phyloP scores from a whole-genome alignment of 2,113 vertebrate genomes.

The Pica pica region DNA sequence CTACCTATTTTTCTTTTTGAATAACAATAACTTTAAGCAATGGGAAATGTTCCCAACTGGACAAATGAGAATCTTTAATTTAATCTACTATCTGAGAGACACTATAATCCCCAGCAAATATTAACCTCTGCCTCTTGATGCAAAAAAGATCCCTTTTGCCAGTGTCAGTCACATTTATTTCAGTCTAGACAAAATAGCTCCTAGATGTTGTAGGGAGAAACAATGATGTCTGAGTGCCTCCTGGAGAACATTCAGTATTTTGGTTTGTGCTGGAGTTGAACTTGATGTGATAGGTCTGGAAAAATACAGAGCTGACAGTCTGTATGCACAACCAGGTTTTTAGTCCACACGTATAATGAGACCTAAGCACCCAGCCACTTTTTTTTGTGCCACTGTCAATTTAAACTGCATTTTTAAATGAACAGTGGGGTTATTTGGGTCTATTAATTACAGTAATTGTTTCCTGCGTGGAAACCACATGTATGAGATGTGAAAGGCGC shows the following conservation, averaged over 20 bases:
- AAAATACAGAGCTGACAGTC: slow-evolving; percentile 49
- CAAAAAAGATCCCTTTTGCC: not conserved
- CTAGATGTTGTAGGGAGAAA: not conserved
- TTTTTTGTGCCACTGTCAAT: slow-evolving; percentile 52
- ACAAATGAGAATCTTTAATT: not conserved
- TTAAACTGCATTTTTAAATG: slow-evolving; percentile 51
- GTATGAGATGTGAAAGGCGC: slow-evolving; percentile 26
- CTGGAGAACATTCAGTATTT: slow-evolving; percentile 20
- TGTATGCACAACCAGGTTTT: slow-evolving; percentile 43
- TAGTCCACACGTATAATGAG: not conserved
- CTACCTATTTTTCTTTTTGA: not conserved
- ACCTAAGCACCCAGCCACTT: slow-evolving; percentile 1
- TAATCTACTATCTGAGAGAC: not conserved
- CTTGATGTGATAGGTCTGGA: slow-evolving; percentile 39
- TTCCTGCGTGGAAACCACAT: slow-evolving; percentile 64
- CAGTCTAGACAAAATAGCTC: not conserved
- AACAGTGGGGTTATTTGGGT: slow-evolving; percentile 52
- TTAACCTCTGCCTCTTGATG: not conserved
- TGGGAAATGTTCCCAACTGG: not conserved
- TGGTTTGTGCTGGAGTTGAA: slow-evolving; percentile 1
- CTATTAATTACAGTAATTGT: slow-evolving; percentile 66
- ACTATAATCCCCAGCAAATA: not conserved
- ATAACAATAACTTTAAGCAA: not conserved
- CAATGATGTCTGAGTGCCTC: not conserved
- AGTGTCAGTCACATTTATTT: not conserved